Evolutionary conservation across 2,888 invertebrate species (phyloP), one percentile per base, ranked within the genome.

Genomic region (Spodoptera picta): DNA sequence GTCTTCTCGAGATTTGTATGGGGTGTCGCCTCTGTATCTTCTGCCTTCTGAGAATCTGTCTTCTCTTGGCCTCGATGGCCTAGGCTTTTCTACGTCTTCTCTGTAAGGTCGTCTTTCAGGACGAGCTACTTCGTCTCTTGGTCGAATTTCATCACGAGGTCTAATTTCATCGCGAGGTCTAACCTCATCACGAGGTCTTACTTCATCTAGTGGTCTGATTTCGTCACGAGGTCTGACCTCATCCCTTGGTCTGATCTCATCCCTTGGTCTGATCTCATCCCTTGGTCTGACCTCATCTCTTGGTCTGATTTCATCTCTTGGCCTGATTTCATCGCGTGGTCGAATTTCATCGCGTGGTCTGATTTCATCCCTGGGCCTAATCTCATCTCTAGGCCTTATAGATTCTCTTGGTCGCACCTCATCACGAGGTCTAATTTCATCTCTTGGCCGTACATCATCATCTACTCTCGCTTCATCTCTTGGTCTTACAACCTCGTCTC

Each of bases 1-100:
- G 1, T 87, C 89, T 3, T 92, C 92, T 65, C 87, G 85, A 5
- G 79, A 84, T 73, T 87, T 87, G n/a, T 75, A 80, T 3, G 88
- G 89, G 10, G 86, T 80, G 9, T 89, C 91, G 14, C 87, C 90
- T 78, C 90, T 83, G 46, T 88, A 86, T 57, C 88, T 86, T 61
- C 87, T 73, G 1, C 89, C 87, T 82, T 91, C 88, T 11, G 80
- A 86, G 43, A 84, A 84, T 50, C 83, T 84, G 54, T 87, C 87
- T n/a, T 86, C 88, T 76, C 87, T 81, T 2, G 85, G 69, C 7
- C 76, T 77, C 1, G 69, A 41, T 4, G 77, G 69, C 63, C 74
- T 75, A 14, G 76, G 60, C 60, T 80, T 78, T 50, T 85, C 85
- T 50, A 7, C 14, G 19, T 87, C 86, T 59, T 88, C 88, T 58